Conservation (phyloP, 2,113 vertebrate genomes). For the Dolichallabes microphthalmus region DNA sequence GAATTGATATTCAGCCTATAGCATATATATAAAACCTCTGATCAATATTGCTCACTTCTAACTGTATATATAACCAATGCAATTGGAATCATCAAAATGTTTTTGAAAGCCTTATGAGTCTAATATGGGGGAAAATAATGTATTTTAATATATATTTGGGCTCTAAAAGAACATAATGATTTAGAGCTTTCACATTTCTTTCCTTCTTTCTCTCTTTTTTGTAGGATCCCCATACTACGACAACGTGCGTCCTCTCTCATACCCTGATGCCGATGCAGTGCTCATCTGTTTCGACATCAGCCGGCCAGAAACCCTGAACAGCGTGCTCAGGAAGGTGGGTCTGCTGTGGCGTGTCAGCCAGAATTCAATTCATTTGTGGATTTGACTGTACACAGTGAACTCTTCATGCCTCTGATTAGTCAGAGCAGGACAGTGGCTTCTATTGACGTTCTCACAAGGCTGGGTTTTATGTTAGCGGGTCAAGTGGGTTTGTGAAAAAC, state of each 20-base stretch:
- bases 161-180: neutral
- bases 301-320: conserved; percentile 87
- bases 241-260: conserved; percentile 88
- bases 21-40: too few relatives aligned
- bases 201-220: too few relatives aligned
- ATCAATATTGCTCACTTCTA: too few relatives aligned
- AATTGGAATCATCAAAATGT: neutral
- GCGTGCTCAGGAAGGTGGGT: conserved; percentile 85
- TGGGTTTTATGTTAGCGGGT: conserved; percentile 32
- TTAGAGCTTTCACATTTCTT: neutral
- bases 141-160: too few relatives aligned
- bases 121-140: neutral
- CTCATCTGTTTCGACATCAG: conserved; percentile 93
- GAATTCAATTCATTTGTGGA: neutral
- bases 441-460: conserved; percentile 35
- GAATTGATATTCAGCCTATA: too few relatives aligned
- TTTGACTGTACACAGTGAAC: neutral
- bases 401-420: neutral
- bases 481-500: conserved; percentile 36
- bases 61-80: neutral
- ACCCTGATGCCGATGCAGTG: conserved; percentile 85
- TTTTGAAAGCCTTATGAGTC: neutral
- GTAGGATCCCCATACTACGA: conserved; percentile 89
- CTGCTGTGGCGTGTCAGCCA: neutral
- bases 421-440: conserved; percentile 2